Percentiles rank a stretch among this genome's conserved stretches.
Evolutionary conservation across 2,797 vertebrate species (phyloP).

Genomic region (Enteromius trimaculatus): DNA sequence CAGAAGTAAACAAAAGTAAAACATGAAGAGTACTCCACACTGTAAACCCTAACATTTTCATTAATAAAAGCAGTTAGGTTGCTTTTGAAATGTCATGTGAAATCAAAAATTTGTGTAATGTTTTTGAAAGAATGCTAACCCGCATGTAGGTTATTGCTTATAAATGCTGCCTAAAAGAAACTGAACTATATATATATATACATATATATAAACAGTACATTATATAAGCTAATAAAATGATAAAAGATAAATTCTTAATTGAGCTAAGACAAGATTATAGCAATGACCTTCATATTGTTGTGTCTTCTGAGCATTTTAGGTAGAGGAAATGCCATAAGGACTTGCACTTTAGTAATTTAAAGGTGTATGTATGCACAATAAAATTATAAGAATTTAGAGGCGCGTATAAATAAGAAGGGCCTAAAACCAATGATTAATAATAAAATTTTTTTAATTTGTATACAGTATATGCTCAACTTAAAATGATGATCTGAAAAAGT

Average conservation of each 20-base stretch:
- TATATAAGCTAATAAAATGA: not conserved
- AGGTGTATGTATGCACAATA: not conserved
- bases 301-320: not conserved
- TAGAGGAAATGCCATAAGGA: not conserved
- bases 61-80: not conserved
- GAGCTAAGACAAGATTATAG: not conserved
- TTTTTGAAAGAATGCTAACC: not conserved
- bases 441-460: too few species aligned
- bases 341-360: not conserved
- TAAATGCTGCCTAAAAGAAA: not conserved
- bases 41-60: not conserved
- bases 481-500: too few species aligned
- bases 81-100: not conserved
- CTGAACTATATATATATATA: not conserved
- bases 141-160: not conserved
- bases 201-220: too few species aligned
- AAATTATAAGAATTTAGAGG: not conserved
- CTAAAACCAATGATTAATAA: not conserved
- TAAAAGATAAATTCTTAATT: not conserved
- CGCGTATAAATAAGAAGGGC: not conserved
- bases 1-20: not conserved
- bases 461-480: too few species aligned
- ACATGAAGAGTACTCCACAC: not conserved
- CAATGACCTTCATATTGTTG: not conserved
- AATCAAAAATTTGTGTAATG: not conserved